phyloP scores from a whole-genome alignment of 2,888 invertebrate genomes.

The Diploptera punctata region DNA sequence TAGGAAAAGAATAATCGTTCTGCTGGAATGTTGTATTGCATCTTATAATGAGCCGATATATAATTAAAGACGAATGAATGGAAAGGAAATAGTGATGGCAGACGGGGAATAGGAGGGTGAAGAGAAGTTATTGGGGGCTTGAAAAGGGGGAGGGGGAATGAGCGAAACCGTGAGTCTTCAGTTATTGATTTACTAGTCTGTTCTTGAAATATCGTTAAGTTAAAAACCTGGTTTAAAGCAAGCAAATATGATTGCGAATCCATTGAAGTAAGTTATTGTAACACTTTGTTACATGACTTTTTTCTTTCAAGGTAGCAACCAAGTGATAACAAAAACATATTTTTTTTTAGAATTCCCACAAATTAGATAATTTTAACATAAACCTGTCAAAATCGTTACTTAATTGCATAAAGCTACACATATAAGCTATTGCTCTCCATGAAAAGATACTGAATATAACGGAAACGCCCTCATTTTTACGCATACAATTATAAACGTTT shows the following conservation, averaged over 20 bases:
- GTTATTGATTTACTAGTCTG: slow-evolving; percentile 7
- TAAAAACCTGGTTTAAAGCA: not conserved
- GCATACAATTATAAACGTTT: no score
- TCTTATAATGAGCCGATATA: slow-evolving; percentile 23
- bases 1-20: not conserved
- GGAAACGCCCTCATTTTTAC: no score
- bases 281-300: not conserved
- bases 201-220: not conserved
- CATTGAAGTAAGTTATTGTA: no score
- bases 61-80: slow-evolving; percentile 17
- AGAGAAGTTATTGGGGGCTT: not conserved
- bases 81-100: slow-evolving; percentile 6
- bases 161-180: slow-evolving; percentile 4
- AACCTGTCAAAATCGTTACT: not conserved
- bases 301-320: not conserved
- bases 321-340: not conserved
- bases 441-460: no score
- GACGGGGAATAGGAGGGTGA: not conserved
- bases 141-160: not conserved
- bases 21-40: slow-evolving; percentile 9
- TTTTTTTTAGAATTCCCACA: not conserved
- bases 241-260: not conserved
- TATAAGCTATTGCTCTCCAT: no score
- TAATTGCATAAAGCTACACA: not conserved
- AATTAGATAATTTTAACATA: not conserved